A percentile compares a stretch with the other conserved stretches of the same genome.
phyloP scores from a whole-genome alignment of 2,888 invertebrate species.

The Cataglyphis rosenhaueri region DNA sequence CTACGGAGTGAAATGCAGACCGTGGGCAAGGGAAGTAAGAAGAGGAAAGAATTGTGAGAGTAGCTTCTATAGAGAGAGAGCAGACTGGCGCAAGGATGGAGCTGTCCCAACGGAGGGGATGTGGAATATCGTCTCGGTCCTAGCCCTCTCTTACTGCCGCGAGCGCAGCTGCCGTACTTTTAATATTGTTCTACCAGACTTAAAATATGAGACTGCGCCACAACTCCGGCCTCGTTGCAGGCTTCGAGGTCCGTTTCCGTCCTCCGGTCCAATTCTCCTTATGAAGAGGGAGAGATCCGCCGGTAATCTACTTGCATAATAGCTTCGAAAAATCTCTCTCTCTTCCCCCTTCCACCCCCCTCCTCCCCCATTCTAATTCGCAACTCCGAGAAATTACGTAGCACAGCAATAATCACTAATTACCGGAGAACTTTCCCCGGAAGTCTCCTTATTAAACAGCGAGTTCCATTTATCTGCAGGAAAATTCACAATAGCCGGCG shows the following conservation, averaged over 20 bases:
- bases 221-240: conserved; percentile 70
- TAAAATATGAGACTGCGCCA: conserved; percentile 80
- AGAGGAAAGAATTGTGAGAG: conserved; percentile 54
- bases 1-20: conserved; percentile 57
- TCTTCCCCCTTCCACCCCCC: too few relatives aligned
- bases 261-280: conserved; percentile 70
- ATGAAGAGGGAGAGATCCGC: conserved; percentile 59
- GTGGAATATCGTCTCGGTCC: conserved; percentile 72
- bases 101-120: conserved; percentile 73
- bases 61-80: conserved; percentile 49
- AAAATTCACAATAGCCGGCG: neutral
- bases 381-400: conserved; percentile 64
- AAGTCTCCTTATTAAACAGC: conserved; percentile 65
- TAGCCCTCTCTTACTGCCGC: conserved; percentile 57
- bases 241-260: conserved; percentile 69
- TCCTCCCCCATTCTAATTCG: neutral
- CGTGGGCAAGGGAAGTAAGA: conserved; percentile 40
- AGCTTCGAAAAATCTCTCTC: conserved; percentile 63
- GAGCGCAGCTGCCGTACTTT: conserved; percentile 80
- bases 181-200: conserved; percentile 80
- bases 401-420: conserved; percentile 70
- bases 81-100: conserved; percentile 72
- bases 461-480: conserved; percentile 57
- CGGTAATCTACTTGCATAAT: conserved; percentile 73
- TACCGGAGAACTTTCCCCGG: conserved; percentile 63